Conservation (phyloP, 1,140 invertebrate species). For the Eubasilissa regina region DNA sequence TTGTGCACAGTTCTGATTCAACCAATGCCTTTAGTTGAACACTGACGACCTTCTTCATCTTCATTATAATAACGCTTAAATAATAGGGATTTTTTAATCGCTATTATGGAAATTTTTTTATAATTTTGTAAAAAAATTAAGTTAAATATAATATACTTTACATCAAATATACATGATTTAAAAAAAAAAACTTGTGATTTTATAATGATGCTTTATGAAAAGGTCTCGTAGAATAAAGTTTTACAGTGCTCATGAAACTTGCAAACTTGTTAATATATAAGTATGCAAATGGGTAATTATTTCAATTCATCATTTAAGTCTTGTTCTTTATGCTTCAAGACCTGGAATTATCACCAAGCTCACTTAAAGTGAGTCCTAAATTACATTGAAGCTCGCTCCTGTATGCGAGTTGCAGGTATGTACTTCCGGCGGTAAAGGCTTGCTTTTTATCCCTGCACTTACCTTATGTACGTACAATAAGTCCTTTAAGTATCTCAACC, state of each 20-base stretch:
- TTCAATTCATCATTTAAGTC: slow-evolving; percentile 15
- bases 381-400: slow-evolving; percentile 22
- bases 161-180: too few species aligned
- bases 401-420: not conserved
- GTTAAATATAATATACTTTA: too few species aligned
- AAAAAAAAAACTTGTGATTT: too few species aligned
- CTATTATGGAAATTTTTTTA: too few species aligned
- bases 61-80: too few species aligned
- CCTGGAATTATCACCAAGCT: slow-evolving; percentile 52
- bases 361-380: slow-evolving; percentile 45
- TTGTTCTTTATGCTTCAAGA: slow-evolving; percentile 35
- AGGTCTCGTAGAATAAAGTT: too few species aligned
- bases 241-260: not conserved
- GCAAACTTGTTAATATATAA: not conserved
- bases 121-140: too few species aligned
- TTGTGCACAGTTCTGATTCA: too few species aligned
- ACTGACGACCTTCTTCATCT: too few species aligned
- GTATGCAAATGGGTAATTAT: not conserved
- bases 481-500: not conserved
- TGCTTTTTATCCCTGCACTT: slow-evolving; percentile 57
- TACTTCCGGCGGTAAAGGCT: slow-evolving; percentile 47
- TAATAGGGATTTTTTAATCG: too few species aligned
- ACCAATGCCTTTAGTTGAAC: too few species aligned
- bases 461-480: slow-evolving; percentile 20
- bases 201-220: too few species aligned